Base-by-base conservation (phyloP, 2,113 vertebrate genomes). In the Propithecus coquereli region DNA sequence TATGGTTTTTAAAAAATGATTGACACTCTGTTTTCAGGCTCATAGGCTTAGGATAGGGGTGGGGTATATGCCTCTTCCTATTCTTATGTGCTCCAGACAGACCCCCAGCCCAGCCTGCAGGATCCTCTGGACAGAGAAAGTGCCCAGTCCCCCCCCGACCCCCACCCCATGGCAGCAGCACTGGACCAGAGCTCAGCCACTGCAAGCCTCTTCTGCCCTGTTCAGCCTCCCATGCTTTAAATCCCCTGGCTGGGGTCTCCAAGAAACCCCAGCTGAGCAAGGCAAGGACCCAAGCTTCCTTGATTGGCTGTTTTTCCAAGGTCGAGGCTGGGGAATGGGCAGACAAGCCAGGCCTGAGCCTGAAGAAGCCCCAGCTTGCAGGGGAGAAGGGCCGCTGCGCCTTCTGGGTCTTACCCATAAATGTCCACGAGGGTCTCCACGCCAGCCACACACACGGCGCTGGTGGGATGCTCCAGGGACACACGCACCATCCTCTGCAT, bases 401-500 rank as follows among this genome's bases (percentile, higher is more conserved):
- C 47, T 70, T 70, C 84, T 4, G 74, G 27, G 4, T 8, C 98
- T 99, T 98, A 99, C 98, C 98, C 98, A 0, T 91, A 95, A 74
- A 98, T 65, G 4, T 99, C 98, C 40, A 99, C 96, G 34, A 98
- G 86, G 37, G 98, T 98, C 94, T 99, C 98, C 4, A 98, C 98
- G 91, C 98, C 98, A 73, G 98, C 98, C 86, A 98, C 96, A 0
- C 96, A 98, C 59, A 98, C 97, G 0, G 97, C 96, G 32, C 97
- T 98, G 77, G 96, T 98, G 37, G 98, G 98, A 12, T 97, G 98
- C 87, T 98, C 98, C 17, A 98, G 96, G 68, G 98, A 98, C 20
- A 99, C 98, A 4, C 98, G 98, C 63, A 98, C 61, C 0, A 98
- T 98, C 83, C 98, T 97, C 84, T 98, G 98, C 76, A 98, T 90